phyloP scores from a whole-genome alignment of 2,797 vertebrate species.

The Dryobates pubescens region DNA sequence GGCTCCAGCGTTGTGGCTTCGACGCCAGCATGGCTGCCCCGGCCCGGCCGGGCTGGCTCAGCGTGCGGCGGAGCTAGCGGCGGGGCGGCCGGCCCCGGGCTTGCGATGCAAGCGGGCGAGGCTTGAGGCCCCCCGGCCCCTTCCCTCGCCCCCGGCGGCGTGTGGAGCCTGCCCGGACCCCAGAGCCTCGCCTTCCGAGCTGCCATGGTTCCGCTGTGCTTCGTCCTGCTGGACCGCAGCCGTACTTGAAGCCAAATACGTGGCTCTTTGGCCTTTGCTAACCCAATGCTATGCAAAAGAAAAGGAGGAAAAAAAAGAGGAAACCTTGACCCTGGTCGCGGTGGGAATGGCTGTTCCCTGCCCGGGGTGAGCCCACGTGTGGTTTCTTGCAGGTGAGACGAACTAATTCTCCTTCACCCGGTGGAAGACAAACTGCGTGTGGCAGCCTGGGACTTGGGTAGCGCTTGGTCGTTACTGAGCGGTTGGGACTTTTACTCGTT shows the following conservation, averaged over 20 bases:
- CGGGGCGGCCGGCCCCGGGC: background rate
- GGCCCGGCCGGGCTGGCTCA: background rate
- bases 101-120: background rate
- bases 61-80: constrained; percentile 22
- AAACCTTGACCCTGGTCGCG: background rate
- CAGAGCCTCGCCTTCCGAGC: background rate
- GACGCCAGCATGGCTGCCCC: constrained; percentile 27
- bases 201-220: background rate
- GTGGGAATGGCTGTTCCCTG: constrained; percentile 45
- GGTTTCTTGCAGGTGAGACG: constrained; percentile 28
- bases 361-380: constrained; percentile 35
- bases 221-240: background rate
- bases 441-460: constrained; percentile 14
- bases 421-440: background rate
- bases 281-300: constrained; percentile 70
- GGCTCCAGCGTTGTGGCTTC: background rate
- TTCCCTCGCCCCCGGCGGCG: background rate
- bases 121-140: background rate
- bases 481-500: constrained; percentile 11
- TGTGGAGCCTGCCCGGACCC: background rate
- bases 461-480: background rate
- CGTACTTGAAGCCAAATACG: constrained; percentile 31
- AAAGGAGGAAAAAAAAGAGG: constrained; percentile 56
- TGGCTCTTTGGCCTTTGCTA: constrained; percentile 19
- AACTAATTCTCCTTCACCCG: background rate